phyloP scores from a whole-genome alignment of 2,797 vertebrate genomes.

The Tragopan temminckii region DNA sequence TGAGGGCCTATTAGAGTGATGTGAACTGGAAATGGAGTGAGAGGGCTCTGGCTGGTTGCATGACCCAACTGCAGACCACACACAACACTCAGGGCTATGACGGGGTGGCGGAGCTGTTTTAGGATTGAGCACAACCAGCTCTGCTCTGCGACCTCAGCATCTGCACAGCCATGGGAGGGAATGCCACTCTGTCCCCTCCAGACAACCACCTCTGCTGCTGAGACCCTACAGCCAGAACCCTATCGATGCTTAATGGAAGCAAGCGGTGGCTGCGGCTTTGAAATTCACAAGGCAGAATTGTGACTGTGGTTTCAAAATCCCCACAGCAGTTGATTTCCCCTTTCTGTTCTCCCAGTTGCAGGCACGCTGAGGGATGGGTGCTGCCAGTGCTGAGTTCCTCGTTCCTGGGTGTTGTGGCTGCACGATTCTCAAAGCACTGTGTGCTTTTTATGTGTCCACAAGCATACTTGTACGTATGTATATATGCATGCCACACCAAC shows the following conservation, averaged over 20 bases:
- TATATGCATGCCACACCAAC: neutral
- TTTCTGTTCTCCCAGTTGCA: neutral
- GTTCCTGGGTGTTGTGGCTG: neutral
- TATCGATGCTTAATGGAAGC: neutral
- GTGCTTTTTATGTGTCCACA: neutral
- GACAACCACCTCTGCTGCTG: neutral
- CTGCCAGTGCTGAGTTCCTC: neutral
- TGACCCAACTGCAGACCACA: conserved; percentile 54
- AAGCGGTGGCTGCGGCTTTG: neutral
- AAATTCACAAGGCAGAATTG: neutral
- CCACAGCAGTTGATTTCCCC: neutral
- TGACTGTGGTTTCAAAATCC: neutral
- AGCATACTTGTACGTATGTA: neutral
- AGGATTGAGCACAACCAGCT: neutral
- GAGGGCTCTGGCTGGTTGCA: conserved; percentile 39
- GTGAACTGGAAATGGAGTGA: conserved; percentile 65
- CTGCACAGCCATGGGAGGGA: rapidly evolving
- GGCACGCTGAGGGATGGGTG: neutral
- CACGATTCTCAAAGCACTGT: neutral
- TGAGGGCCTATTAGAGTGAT: conserved; percentile 51
- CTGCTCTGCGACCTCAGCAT: rapidly evolving
- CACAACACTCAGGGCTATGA: neutral
- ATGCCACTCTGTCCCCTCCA: neutral
- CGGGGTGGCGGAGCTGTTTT: neutral
- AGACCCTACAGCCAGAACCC: neutral